Evolutionary conservation across 2,113 vertebrate species (phyloP).

Genomic region (Pontoporia blainvillei): DNA sequence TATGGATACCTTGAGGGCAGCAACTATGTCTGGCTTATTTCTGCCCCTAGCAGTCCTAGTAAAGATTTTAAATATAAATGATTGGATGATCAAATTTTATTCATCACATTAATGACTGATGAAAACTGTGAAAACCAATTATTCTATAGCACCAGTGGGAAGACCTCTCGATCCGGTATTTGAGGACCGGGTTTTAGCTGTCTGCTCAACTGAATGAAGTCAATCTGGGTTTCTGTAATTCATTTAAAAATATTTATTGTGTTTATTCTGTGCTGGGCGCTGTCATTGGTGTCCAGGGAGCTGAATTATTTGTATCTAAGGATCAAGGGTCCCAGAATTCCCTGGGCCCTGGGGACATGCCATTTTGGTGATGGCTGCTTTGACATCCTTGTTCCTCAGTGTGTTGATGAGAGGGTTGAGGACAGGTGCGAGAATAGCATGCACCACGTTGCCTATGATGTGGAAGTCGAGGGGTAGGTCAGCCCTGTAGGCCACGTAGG

Average conservation of each 20-base stretch:
- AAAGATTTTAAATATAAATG: background rate
- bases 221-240: background rate
- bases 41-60: background rate
- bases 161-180: background rate
- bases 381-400: background rate
- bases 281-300: background rate
- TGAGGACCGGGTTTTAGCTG: background rate
- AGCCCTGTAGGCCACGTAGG: background rate
- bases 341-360: background rate
- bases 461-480: constrained; percentile 38
- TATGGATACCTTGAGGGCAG: background rate
- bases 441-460: constrained; percentile 39
- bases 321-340: background rate
- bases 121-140: background rate
- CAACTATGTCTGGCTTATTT: background rate
- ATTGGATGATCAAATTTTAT: background rate
- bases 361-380: background rate
- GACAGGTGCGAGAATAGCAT: background rate
- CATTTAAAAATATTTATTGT: background rate
- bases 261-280: background rate
- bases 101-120: background rate
- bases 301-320: background rate
- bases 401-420: constrained; percentile 33
- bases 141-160: background rate
- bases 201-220: background rate